Base-by-base conservation (phyloP, 2,797 vertebrate genomes). In the Enteromius treurensis region DNA sequence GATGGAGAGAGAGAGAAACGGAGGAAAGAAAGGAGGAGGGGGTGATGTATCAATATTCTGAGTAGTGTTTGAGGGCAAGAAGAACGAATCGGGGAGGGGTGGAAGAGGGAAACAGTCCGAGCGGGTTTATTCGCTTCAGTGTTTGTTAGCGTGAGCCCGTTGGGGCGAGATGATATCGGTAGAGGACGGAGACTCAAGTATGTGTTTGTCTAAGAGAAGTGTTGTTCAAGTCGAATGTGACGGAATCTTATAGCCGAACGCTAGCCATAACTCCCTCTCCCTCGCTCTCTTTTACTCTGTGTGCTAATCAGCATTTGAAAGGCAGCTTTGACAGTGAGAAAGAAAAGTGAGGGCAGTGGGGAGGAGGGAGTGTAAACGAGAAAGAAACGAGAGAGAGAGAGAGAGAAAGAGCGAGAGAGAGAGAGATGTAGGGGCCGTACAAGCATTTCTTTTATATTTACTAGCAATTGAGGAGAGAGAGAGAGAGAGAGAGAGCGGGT, bases 271-370 rank as follows among this genome's bases (percentile, higher is more conserved):
- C 83, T 58, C 53, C 86, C 78, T 82, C 75, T 76, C 81, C 58
- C 75, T 62, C 74, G 75, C 71, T 60, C 34, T 77, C 78, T 84
- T 91, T 94, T 90, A 91, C 92, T 92, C 91, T 75, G 88, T 89
- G 90, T 93, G 93, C 95, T 95, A 94, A 95, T 96, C 95, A 95
- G 95, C 95, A 95, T 95, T 95, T 95, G 95, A 95, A 95, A 95
- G 94, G 95, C 94, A 94, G 91, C 93, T 94, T 93, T 92, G 90
- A 93, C 94, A 94, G 93, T 90, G 92, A 95, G 93, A 94, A 95
- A 95, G 93, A 94, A 94, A 94, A 88, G 84, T 89, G 88, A 88
- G 90, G 89, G 85, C 82, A 76, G 84, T 15, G 77, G 74, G 67
- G 84, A 85, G 90, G 82, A 85, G 87, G 87, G 84, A 85, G 87